A percentile compares a stretch with the other conserved stretches of the same genome.
Evolutionary conservation across 2,113 vertebrate genomes (phyloP).

Genomic region (Corynorhinus townsendii): DNA sequence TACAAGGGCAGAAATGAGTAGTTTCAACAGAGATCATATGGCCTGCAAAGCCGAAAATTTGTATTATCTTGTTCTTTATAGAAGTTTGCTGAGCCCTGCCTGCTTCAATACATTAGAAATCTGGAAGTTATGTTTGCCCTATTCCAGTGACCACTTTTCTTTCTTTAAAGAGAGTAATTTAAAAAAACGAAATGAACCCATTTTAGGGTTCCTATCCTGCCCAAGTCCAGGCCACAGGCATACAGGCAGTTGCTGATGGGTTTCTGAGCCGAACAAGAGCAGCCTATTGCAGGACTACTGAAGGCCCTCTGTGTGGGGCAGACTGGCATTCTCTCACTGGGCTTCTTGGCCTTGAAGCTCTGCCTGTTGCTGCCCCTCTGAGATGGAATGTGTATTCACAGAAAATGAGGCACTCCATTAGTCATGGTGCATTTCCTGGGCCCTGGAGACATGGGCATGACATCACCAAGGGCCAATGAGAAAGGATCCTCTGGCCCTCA

Average conservation of each 20-base stretch:
- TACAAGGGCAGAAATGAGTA: background rate
- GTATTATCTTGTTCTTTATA: constrained; percentile 3
- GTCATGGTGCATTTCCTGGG: constrained; percentile 71
- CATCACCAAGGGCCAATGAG: constrained; percentile 63
- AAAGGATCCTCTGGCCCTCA: background rate
- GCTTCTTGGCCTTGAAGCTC: constrained; percentile 19
- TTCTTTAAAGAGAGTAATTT: constrained; percentile 16
- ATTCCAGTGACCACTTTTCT: background rate
- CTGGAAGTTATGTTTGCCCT: background rate
- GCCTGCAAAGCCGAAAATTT: background rate
- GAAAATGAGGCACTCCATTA: constrained; percentile 47
- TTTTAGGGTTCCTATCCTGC: background rate
- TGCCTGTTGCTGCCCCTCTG: constrained; percentile 42
- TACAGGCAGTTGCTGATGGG: background rate
- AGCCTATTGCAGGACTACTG: constrained; percentile 21
- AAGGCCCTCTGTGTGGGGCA: constrained; percentile 20
- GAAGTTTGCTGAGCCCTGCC: background rate
- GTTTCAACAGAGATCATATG: background rate
- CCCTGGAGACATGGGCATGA: constrained; percentile 60
- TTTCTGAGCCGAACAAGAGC: constrained; percentile 31
- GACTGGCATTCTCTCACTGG: constrained; percentile 1
- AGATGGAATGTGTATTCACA: constrained; percentile 62
- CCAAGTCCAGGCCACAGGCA: background rate
- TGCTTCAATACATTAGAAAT: background rate
- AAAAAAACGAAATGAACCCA: background rate